phyloP scores from a whole-genome alignment of 2,888 invertebrate genomes.

The Caenorhabditis angaria region DNA sequence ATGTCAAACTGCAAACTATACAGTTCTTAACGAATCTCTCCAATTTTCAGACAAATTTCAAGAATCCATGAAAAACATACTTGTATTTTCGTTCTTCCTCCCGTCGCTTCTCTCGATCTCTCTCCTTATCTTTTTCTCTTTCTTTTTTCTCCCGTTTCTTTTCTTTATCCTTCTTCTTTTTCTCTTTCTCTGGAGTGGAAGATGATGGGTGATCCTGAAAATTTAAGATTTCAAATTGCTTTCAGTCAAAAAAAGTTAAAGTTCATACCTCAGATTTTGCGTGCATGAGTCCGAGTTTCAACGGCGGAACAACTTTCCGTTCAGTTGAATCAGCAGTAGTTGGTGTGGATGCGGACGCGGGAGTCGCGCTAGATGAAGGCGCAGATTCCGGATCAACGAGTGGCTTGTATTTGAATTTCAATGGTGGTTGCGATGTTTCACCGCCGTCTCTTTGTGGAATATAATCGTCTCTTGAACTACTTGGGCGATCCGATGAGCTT shows the following conservation, averaged over 20 bases:
- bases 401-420: slow-evolving; percentile 38
- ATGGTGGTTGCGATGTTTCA: slow-evolving; percentile 16
- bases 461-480: slow-evolving; percentile 14
- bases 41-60: no score
- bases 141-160: slow-evolving; percentile 24
- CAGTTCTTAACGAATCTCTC: no score
- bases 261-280: background rate
- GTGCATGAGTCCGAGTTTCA: background rate
- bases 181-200: slow-evolving; percentile 16
- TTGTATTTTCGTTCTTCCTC: slow-evolving; percentile 31
- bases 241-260: background rate
- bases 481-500: slow-evolving; percentile 15
- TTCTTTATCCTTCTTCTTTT: slow-evolving; percentile 28
- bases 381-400: slow-evolving; percentile 21
- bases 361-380: no score
- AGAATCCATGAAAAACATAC: no score
- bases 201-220: background rate
- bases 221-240: background rate
- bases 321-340: no score
- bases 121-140: slow-evolving; percentile 24
- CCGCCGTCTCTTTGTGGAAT: slow-evolving; percentile 3
- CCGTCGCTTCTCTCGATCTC: slow-evolving; percentile 25
- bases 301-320: background rate
- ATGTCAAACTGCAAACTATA: no score
- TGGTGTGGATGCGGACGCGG: no score